A percentile compares a stretch with the other conserved stretches of the same genome.
Evolutionary conservation across 1,140 invertebrate genomes (phyloP).

Genomic region (Nephila pilipes): DNA sequence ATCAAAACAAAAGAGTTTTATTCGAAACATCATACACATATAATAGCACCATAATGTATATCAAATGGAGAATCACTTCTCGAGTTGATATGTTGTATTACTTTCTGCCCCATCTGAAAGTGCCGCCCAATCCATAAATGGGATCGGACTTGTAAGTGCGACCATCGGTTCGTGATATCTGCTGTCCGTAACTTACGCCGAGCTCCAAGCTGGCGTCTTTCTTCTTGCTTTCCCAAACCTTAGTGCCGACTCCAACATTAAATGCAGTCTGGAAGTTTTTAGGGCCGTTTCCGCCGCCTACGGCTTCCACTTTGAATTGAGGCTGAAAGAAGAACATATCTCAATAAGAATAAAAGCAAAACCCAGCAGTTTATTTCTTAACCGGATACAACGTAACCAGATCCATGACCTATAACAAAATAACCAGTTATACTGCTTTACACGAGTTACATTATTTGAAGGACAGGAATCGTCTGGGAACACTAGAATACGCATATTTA

Average conservation of each 20-base stretch:
- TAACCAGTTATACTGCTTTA: no score
- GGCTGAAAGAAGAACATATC: background rate
- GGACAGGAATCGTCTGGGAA: no score
- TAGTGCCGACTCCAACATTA: slow-evolving; percentile 24
- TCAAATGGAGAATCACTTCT: background rate
- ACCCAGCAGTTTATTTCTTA: no score
- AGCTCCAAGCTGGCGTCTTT: slow-evolving; percentile 1
- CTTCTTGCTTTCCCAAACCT: slow-evolving; percentile 52
- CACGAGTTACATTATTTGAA: no score
- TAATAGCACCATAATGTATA: background rate
- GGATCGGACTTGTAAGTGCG: slow-evolving; percentile 11
- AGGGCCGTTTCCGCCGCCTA: slow-evolving; percentile 41
- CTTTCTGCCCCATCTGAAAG: slow-evolving; percentile 43
- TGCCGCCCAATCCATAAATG: slow-evolving; percentile 19
- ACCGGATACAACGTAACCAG: no score
- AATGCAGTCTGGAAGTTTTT: slow-evolving; percentile 13
- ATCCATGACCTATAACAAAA: no score
- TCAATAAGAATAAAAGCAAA: background rate
- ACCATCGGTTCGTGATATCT: background rate
- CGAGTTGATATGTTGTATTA: background rate
- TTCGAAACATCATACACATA: background rate
- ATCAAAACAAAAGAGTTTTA: background rate
- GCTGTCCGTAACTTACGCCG: background rate
- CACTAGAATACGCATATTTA: no score
- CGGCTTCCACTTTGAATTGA: slow-evolving; percentile 24